Percentiles rank a stretch among this genome's conserved stretches.
These are phyloP conservation scores for Nymphalis urticae DNA, from an alignment of 2,888 invertebrate species.

Conservation along the genomic window DNA sequence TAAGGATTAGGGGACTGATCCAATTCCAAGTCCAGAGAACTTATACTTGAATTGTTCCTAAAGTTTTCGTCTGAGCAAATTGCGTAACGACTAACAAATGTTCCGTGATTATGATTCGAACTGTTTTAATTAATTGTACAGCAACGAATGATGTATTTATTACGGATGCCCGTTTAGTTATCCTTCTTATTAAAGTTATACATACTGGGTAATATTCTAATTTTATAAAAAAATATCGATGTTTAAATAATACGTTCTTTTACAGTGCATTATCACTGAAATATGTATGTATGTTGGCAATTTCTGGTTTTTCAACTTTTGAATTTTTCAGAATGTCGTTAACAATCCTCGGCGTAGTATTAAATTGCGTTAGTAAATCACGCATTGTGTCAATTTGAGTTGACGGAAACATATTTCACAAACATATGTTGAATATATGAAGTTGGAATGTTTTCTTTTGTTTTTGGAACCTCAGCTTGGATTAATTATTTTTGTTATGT, in stretches of 20 bases:
- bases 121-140: constrained; percentile 42
- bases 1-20: constrained; percentile 32
- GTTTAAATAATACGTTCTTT: neutral
- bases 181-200: constrained; percentile 35
- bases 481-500: neutral
- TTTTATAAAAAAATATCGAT: neutral
- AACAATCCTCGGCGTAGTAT: too few relatives aligned
- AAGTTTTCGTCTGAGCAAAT: constrained; percentile 42
- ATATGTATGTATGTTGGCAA: too few relatives aligned
- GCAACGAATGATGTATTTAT: constrained; percentile 34
- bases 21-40: constrained; percentile 41
- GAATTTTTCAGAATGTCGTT: too few relatives aligned
- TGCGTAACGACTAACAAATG: constrained; percentile 41
- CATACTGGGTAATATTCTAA: too few relatives aligned
- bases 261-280: too few relatives aligned
- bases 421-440: too few relatives aligned
- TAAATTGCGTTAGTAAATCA: too few relatives aligned
- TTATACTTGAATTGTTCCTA: constrained; percentile 40
- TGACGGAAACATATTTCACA: too few relatives aligned
- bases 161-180: constrained; percentile 37
- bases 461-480: too few relatives aligned
- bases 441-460: too few relatives aligned
- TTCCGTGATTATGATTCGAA: constrained; percentile 42
- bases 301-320: too few relatives aligned
- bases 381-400: too few relatives aligned